Base-by-base conservation (phyloP, 1,140 invertebrate genomes). In the Drosophila biarmipes region DNA sequence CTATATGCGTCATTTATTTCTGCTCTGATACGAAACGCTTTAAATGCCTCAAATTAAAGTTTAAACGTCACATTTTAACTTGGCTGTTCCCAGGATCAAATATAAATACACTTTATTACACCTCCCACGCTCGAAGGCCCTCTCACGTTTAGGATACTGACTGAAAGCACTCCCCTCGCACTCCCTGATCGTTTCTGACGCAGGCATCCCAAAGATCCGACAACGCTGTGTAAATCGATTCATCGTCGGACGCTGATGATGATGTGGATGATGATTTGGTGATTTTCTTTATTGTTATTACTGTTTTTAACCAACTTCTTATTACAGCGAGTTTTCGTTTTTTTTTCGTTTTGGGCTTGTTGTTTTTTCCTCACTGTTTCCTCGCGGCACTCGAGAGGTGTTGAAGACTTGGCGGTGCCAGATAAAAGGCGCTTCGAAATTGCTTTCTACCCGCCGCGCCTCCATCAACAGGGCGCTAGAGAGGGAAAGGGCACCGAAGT, bases 211-310 rank as follows among this genome's bases (percentile, higher is more conserved):
- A 29, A n/a, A 66, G 52, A 7, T 29, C 63, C 43, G 19, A 49
- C 56, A 86, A 86, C 79, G 78, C 84, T 87, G 84, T 89, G 84
- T 89, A 89, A 89, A 89, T 90, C 84, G 84, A 89, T 84, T 89
- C 72, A 69, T 71, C 75, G 79, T 78, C 24, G 3, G 24, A 24
- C 5, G 67, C 49, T 38, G 76, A 69, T 74, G 69, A 64, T 87
- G 75, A 78, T 87, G 84, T 82, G 82, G 82, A 87, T 87, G 84
- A 87, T 87, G 84, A 87, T 87, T 87, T 87, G 84, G 79, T 82
- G 84, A 87, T 87, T 87, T 87, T 87, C 79, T 87, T 89, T 87
- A 87, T 87, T 87, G 84, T 87, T 87, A 84, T 87, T 87, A 87
- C 84, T 89, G 84, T 89, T 89, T 89, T 84, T 86, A 86, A 87